These are phyloP conservation scores for Lophotriccus pileatus DNA, from an alignment of 2,797 vertebrate genomes.

Conservation along the genomic window DNA sequence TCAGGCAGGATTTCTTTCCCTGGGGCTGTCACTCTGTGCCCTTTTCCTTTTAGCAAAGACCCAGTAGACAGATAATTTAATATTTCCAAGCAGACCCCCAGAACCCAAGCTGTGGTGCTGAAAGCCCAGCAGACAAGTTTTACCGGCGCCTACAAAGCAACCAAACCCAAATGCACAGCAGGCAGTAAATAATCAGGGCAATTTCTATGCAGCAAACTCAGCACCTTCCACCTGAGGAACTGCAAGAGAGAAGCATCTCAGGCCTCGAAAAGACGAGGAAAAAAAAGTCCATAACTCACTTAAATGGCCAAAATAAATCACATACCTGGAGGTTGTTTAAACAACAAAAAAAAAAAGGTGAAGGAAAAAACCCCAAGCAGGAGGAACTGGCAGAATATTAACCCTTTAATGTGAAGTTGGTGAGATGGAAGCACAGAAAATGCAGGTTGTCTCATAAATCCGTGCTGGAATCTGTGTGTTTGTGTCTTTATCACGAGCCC, in stretches of 20 bases:
- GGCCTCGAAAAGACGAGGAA: neutral
- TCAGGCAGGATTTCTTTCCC: neutral
- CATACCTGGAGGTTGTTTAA: neutral
- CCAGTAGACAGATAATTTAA: neutral
- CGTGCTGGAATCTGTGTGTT: neutral
- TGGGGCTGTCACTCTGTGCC: neutral
- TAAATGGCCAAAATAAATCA: neutral
- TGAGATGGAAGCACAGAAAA: neutral
- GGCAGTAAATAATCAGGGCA: neutral
- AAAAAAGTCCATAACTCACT: neutral
- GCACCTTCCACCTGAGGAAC: neutral
- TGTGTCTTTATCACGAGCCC: neutral
- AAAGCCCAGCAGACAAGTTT: neutral
- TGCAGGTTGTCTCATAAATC: neutral
- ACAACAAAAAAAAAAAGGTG: neutral
- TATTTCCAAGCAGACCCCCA: neutral
- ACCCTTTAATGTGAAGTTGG: neutral
- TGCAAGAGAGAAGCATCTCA: neutral
- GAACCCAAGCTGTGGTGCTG: neutral
- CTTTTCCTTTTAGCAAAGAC: neutral
- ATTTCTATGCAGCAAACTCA: neutral
- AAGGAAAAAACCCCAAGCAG: neutral
- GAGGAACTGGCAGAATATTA: neutral
- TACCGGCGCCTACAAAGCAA: neutral
- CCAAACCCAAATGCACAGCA: neutral